These are phyloP conservation scores for Bombus sibiricus DNA, from an alignment of 1,140 invertebrate genomes.

Conservation along the genomic window DNA sequence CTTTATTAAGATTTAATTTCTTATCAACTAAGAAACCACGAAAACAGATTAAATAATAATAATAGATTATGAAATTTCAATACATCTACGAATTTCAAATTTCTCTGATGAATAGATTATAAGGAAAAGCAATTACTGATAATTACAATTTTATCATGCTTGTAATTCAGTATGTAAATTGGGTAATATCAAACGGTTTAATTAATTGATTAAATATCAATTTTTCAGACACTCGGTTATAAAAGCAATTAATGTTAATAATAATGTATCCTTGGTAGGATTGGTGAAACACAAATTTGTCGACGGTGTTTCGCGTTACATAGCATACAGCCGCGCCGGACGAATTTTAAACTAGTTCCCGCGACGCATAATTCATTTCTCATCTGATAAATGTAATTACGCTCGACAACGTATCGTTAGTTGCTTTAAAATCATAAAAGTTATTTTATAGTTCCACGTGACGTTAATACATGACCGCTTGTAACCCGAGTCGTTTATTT, in stretches of 20 bases:
- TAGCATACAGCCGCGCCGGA: not conserved
- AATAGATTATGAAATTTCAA: not conserved
- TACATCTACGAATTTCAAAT: not conserved
- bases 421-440: conserved; percentile 44
- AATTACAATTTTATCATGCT: not conserved
- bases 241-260: not conserved
- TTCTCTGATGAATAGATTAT: not conserved
- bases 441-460: conserved; percentile 35
- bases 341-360: conserved; percentile 33
- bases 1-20: not conserved
- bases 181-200: not conserved
- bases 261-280: not conserved
- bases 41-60: not conserved
- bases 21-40: not conserved
- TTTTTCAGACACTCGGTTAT: not conserved
- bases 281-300: not conserved
- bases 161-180: not conserved
- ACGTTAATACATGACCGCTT: conserved; percentile 19
- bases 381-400: conserved; percentile 41
- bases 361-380: conserved; percentile 25
- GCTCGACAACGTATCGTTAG: conserved; percentile 43
- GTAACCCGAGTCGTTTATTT: conserved; percentile 28
- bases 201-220: not conserved
- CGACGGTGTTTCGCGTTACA: not conserved
- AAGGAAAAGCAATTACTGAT: not conserved